Conservation (phyloP, 2,888 invertebrate species). For the Lepidonotus clava region DNA sequence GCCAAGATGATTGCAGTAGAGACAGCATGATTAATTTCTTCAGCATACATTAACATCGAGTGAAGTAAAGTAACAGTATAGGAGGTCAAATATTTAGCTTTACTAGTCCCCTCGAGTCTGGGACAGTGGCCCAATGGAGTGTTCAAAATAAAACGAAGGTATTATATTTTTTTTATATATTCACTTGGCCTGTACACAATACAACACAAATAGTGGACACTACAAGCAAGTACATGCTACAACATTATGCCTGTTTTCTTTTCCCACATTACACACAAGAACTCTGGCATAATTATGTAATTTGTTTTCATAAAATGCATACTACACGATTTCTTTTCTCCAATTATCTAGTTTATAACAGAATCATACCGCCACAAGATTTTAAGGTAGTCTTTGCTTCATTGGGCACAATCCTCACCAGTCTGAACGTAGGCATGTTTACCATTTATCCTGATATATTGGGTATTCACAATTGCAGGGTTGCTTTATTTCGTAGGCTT, state of each 20-base stretch:
- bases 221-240: slow-evolving; percentile 52
- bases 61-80: slow-evolving; percentile 41
- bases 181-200: slow-evolving; percentile 50
- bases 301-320: not conserved
- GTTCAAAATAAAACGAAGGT: not conserved
- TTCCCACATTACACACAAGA: slow-evolving; percentile 27
- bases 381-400: not conserved
- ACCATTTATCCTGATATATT: not conserved
- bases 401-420: not conserved
- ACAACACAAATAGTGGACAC: slow-evolving; percentile 52
- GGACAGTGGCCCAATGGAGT: not conserved
- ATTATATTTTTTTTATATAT: not conserved
- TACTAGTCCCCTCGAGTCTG: not conserved
- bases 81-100: not conserved
- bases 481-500: not conserved
- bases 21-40: slow-evolving; percentile 32
- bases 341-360: not conserved
- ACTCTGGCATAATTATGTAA: slow-evolving; percentile 4
- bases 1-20: slow-evolving; percentile 43
- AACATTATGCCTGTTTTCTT: slow-evolving; percentile 15
- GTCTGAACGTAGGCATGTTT: not conserved
- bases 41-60: slow-evolving; percentile 45
- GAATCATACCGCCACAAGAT: not conserved
- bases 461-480: slow-evolving; percentile 7
- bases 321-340: not conserved